Percentiles rank a stretch among this genome's conserved stretches.
These are phyloP conservation scores for Cotesia congregata DNA, from an alignment of 2,888 invertebrate species.

Conservation along the genomic window DNA sequence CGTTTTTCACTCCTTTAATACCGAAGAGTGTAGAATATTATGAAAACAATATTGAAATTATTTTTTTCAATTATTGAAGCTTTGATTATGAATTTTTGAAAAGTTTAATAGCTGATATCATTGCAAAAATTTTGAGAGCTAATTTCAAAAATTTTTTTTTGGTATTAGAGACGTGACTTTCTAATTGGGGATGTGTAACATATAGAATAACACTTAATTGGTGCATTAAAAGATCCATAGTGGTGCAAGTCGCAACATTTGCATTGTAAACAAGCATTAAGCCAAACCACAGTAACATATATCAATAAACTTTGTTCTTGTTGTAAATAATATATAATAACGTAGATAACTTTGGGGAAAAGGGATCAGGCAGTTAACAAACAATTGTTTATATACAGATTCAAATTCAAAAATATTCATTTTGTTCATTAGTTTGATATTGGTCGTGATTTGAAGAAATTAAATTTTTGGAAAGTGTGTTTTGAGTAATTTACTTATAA, in stretches of 20 bases:
- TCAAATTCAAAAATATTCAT: slow-evolving; percentile 15
- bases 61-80: no score
- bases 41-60: no score
- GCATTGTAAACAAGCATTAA: slow-evolving; percentile 59
- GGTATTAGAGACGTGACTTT: no score
- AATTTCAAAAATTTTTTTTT: no score
- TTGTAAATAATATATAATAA: neutral
- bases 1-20: no score
- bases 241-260: slow-evolving; percentile 54
- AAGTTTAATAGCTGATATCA: no score
- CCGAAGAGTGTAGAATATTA: no score
- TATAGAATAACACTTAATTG: slow-evolving; percentile 43
- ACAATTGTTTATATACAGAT: slow-evolving; percentile 42
- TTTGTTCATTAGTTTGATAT: neutral
- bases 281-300: slow-evolving; percentile 60
- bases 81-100: no score
- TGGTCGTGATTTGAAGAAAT: neutral
- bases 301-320: slow-evolving; percentile 11
- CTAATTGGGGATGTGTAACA: slow-evolving; percentile 48
- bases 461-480: neutral
- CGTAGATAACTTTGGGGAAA: slow-evolving; percentile 9
- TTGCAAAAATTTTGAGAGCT: no score
- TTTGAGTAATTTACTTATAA: no score
- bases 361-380: slow-evolving; percentile 23
- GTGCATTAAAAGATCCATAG: slow-evolving; percentile 51